Conservation (phyloP, 2,797 vertebrate genomes). For the Hafferia zeledoni region DNA sequence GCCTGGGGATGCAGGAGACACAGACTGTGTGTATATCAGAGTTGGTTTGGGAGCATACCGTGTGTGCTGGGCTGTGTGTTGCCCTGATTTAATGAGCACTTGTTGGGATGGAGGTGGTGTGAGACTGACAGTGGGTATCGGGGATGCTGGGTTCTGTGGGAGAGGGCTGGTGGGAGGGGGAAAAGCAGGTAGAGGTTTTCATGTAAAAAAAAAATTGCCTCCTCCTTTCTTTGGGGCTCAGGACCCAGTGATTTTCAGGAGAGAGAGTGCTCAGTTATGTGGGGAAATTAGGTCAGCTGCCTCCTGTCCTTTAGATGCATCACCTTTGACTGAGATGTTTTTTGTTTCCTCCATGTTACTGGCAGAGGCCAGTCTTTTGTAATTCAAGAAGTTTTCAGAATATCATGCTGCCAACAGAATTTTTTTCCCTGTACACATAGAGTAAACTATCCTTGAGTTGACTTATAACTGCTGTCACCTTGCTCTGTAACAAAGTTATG, state of each 20-base stretch:
- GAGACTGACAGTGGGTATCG: accelerated
- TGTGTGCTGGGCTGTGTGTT: not conserved
- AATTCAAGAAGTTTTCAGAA: not conserved
- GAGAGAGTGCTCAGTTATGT: not conserved
- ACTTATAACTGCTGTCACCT: not conserved
- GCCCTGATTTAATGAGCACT: not conserved
- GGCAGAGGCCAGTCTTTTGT: not conserved
- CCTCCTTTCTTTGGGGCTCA: not conserved
- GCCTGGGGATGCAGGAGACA: not conserved
- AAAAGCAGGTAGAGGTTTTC: not conserved
- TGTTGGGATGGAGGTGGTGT: accelerated
- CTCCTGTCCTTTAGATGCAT: not conserved
- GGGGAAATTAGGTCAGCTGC: not conserved
- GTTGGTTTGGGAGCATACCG: not conserved
- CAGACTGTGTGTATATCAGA: not conserved
- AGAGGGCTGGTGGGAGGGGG: not conserved
- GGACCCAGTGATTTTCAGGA: not conserved
- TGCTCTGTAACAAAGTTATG: not conserved
- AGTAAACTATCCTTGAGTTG: not conserved
- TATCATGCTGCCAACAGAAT: not conserved
- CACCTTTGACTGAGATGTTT: not conserved
- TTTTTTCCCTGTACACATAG: accelerated
- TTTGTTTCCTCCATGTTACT: accelerated
- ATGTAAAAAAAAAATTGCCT: not conserved
- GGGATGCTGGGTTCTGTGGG: not conserved